Base-by-base conservation (phyloP, 2,797 vertebrate genomes). In the Enteromius fasciolatus region DNA sequence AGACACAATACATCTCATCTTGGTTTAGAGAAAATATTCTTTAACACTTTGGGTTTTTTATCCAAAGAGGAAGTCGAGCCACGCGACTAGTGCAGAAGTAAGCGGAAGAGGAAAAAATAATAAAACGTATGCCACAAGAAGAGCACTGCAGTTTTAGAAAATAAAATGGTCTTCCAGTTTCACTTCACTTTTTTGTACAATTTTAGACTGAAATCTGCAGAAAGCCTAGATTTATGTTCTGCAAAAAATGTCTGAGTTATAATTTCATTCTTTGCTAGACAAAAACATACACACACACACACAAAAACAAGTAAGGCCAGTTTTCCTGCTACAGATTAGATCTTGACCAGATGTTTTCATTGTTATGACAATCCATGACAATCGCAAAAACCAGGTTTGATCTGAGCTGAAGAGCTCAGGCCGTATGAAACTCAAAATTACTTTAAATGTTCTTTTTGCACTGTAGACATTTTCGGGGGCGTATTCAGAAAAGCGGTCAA, bases 331-430 rank as follows among this genome's bases (percentile, higher is more conserved):
- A 63, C 52, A 68, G 72, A 82, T 82, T 46, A 67, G 36, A 68
- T 76, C 72, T 44, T 25, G 25, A 44, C 70, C 23, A 82, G 73
- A 82, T 76, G 73, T 28, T 36, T 74, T 76, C 36, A 68, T 12
- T 76, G 48, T 66, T 44, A 80, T 50, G 59, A 64, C 36, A 44
- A 4, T 41, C 61, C 68, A 63, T 20, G 57, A 81, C 18, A 20
- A 36, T 36, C 44, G 25, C 61, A 31, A 11, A 73, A 18, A 25
- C n/a, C 8, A 54, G 48, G 31, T 59, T 69, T 59, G n/a, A 28
- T 44, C 23, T 10, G 0, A 14, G 52, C 59, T 46, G 7, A 76
- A 76, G 8, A 25, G 20, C 46, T 78, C 46, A 39, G 61, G 39
- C 33, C 3, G 0, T 15, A 54, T 74, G 20, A 15, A n/a, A 54